Evolutionary conservation across 2,797 vertebrate genomes (phyloP).

Genomic region (Limosa lapponica): DNA sequence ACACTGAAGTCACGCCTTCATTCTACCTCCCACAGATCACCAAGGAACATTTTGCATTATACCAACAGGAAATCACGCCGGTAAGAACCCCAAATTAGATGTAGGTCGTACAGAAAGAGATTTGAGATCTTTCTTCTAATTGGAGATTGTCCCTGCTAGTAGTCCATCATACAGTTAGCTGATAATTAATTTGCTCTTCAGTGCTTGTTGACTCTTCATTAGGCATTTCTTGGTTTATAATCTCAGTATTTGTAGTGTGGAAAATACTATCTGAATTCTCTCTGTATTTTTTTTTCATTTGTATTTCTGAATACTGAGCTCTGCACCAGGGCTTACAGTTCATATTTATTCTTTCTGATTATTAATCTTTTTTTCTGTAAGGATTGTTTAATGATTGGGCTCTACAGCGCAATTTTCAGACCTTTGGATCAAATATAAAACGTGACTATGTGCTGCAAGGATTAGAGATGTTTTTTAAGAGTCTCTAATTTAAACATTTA

Average conservation of each 20-base stretch:
- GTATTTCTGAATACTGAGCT: neutral
- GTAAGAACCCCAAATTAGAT: slow-evolving; percentile 71
- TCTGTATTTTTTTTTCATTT: neutral
- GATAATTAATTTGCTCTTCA: neutral
- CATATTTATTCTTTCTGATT: neutral
- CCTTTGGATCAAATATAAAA: neutral
- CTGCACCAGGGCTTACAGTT: neutral
- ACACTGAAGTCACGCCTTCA: slow-evolving; percentile 92
- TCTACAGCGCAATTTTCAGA: neutral
- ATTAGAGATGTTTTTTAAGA: neutral
- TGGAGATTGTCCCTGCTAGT: neutral
- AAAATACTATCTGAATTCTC: neutral
- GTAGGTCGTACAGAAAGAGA: neutral
- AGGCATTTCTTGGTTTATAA: neutral
- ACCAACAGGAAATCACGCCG: slow-evolving; percentile 91
- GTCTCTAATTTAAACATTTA: neutral
- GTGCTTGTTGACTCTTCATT: neutral
- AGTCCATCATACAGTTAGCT: neutral
- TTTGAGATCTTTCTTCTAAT: neutral
- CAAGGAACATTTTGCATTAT: slow-evolving; percentile 90
- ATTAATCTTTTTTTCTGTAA: neutral
- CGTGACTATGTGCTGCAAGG: neutral
- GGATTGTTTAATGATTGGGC: neutral
- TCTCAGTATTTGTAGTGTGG: neutral
- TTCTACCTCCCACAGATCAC: slow-evolving; percentile 94